Evolutionary conservation across 2,113 vertebrate genomes (phyloP), one percentile per base, ranked within the genome.

Genomic region (Clarias magur): DNA sequence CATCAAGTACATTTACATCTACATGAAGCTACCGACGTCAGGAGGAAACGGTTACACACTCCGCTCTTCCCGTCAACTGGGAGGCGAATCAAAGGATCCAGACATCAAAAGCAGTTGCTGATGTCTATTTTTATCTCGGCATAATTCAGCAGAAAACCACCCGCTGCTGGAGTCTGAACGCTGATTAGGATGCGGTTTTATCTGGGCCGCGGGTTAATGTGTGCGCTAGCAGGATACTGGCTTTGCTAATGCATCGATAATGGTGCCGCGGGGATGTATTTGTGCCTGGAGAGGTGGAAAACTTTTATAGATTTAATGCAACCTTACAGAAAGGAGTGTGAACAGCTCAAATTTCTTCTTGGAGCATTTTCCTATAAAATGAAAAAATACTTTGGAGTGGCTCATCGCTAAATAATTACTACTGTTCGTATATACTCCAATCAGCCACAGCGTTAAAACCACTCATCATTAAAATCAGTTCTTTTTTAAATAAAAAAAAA

Each of bases 81-180:
- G 59, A 81, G 42, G 10, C 19, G 0, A 81, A 60, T 81, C 30
- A 81, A 81, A 42, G 79, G 57, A 81, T 81, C 59, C 79, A 42
- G 59, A 62, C 79, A 81, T 81, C 79, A 81, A 81, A 81, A 38
- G 75, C 13, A 0, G 30, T 38, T 38, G 56, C 59, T 62, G 56
- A 62, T 38, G 79, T 62, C 30, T 81, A 62, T 81, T 81, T 81
- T 62, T 62, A 60, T 62, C 19, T 42, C 10, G 0, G 59, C 2
- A 59, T 81, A 62, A 38, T 81, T 81, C 57, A 62, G 59, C 17
- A 59, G 25, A 57, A 23, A 21, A 59, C 11, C 78, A 59, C 1
- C 78, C 19, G 17, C n/a, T 80, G 78, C 17, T 80, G 54, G 2
- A 59, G n/a, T 59, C 57, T 57, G 16, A 34, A 30, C 17, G 12